Percentiles rank a stretch among this genome's conserved stretches.
Evolutionary conservation across 2,113 vertebrate genomes (phyloP).

Genomic region (Mormyrus lacerda): DNA sequence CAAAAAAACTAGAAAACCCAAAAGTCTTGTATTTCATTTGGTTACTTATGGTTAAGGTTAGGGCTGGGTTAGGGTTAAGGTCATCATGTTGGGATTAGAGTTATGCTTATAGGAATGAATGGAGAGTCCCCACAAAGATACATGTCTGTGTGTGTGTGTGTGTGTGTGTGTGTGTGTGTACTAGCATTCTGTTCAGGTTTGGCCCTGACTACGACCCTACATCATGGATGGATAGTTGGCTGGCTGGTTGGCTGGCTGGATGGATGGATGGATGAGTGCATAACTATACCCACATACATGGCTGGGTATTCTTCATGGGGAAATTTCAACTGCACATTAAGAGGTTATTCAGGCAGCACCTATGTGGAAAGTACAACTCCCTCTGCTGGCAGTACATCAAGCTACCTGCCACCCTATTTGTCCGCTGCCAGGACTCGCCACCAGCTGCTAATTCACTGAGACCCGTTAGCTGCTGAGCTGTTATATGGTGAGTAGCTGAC

Average conservation of each 20-base stretch:
- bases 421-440: background rate
- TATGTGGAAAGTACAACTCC: background rate
- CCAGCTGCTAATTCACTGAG: background rate
- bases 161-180: background rate
- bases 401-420: background rate
- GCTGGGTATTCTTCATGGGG: background rate
- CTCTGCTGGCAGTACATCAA: background rate
- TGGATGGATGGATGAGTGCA: background rate
- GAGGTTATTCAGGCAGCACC: background rate
- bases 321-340: background rate
- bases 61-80: too few relatives aligned
- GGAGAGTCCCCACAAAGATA: too few relatives aligned
- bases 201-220: background rate
- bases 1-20: too few relatives aligned
- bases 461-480: background rate
- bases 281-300: background rate
- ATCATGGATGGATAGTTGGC: background rate
- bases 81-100: too few relatives aligned
- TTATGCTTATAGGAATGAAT: too few relatives aligned
- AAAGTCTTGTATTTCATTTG: too few relatives aligned
- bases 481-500: conserved; percentile 29
- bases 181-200: background rate
- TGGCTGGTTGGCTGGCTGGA: background rate
- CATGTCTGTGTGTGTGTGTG: background rate
- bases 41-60: too few relatives aligned